These are phyloP conservation scores for Salpingus planirostris DNA, from an alignment of 2,888 invertebrate species.

Conservation along the genomic window DNA sequence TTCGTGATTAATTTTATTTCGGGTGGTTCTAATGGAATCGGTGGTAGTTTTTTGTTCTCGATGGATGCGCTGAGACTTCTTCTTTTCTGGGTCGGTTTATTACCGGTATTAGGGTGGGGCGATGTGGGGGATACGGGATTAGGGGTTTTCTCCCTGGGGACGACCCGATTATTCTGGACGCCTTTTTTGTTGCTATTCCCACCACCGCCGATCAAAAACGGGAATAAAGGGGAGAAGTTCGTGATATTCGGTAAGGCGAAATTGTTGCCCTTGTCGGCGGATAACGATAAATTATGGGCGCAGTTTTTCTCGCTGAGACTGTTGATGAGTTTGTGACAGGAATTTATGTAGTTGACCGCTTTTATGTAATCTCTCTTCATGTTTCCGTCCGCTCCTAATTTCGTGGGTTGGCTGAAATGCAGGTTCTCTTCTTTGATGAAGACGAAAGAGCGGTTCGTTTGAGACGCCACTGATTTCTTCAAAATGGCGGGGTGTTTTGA, in stretches of 20 bases:
- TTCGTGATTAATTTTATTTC: too few relatives aligned
- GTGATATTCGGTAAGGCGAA: slow-evolving; percentile 5
- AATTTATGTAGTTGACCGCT: slow-evolving; percentile 10
- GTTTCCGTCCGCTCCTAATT: slow-evolving; percentile 2
- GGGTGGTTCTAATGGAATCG: too few relatives aligned
- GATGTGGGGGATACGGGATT: too few relatives aligned
- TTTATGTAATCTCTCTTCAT: slow-evolving; percentile 9
- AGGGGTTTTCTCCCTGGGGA: too few relatives aligned
- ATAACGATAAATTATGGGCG: too few relatives aligned
- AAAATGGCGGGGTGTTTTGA: background rate
- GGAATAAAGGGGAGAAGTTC: slow-evolving; percentile 7
- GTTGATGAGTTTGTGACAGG: slow-evolving; percentile 9
- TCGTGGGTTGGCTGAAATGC: slow-evolving; percentile 1
- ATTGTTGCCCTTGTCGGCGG: slow-evolving; percentile 1
- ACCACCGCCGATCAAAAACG: slow-evolving; percentile 2
- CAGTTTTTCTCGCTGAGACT: slow-evolving; percentile 7
- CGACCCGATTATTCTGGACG: background rate
- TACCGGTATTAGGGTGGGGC: too few relatives aligned
- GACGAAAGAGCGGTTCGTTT: slow-evolving; percentile 8
- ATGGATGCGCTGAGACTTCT: too few relatives aligned
- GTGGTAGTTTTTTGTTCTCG: too few relatives aligned
- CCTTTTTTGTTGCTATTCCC: background rate
- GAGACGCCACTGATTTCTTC: slow-evolving; percentile 3
- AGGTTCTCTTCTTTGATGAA: slow-evolving; percentile 10
- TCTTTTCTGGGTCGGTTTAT: too few relatives aligned